phyloP scores from a whole-genome alignment of 2,888 invertebrate species.

The Sarcophaga subvicina region DNA sequence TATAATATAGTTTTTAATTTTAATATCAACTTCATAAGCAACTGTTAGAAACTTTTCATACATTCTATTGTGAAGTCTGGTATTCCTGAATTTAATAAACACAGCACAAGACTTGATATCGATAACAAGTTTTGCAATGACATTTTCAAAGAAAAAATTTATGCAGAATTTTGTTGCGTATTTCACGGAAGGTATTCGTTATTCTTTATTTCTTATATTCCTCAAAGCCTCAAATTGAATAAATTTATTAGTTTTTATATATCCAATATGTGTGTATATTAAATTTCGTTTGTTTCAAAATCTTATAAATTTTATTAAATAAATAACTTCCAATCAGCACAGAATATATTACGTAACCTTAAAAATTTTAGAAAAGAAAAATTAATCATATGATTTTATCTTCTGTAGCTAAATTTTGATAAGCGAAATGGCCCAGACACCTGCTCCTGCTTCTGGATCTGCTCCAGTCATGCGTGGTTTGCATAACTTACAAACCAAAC shows the following conservation, averaged over 20 bases:
- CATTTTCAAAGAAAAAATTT: conserved; percentile 16
- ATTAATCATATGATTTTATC: conserved; percentile 23
- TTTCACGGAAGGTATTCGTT: conserved; percentile 34
- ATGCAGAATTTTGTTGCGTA: conserved; percentile 24
- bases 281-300: not conserved
- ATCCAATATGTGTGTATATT: too few relatives aligned
- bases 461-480: conserved; percentile 89
- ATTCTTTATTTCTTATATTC: not conserved
- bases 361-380: conserved; percentile 45
- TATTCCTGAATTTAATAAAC: not conserved
- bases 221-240: not conserved
- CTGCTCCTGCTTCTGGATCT: conserved; percentile 78
- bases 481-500: conserved; percentile 85
- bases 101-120: conserved; percentile 6
- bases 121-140: not conserved
- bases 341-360: conserved; percentile 69
- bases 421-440: conserved; percentile 76
- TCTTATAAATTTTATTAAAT: not conserved
- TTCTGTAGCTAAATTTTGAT: conserved; percentile 44
- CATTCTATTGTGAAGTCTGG: too few relatives aligned
- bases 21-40: too few relatives aligned
- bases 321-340: too few relatives aligned
- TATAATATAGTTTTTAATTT: too few relatives aligned
- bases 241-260: not conserved
- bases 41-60: too few relatives aligned